Conservation (phyloP, 2,113 vertebrate genomes). For the Siniperca chuatsi region DNA sequence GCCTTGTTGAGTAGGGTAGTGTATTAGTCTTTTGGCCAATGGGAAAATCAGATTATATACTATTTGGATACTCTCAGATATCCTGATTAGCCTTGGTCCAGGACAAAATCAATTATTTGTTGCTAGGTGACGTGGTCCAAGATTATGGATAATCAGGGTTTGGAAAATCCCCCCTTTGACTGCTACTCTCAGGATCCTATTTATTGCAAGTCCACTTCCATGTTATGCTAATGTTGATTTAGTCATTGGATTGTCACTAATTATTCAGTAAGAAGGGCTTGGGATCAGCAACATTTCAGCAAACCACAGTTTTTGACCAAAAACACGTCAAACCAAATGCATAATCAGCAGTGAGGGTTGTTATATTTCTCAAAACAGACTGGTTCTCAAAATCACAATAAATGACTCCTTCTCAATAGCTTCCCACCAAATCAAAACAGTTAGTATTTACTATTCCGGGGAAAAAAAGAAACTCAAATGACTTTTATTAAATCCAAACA, state of each 20-base stretch:
- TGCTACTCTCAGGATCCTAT: conserved; percentile 86
- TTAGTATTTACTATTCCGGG: conserved; percentile 10
- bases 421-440: conserved; percentile 65
- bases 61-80: conserved; percentile 73
- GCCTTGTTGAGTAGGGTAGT: conserved; percentile 70
- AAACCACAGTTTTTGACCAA: conserved; percentile 78
- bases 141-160: conserved; percentile 83
- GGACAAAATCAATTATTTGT: conserved; percentile 80
- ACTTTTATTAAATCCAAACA: conserved; percentile 18
- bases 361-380: conserved; percentile 46
- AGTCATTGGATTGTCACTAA: conserved; percentile 67
- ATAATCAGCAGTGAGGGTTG: conserved; percentile 34
- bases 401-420: conserved; percentile 30
- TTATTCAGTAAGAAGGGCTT: conserved; percentile 72
- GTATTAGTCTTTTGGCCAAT: conserved; percentile 69
- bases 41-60: conserved; percentile 72
- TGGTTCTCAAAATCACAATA: conserved; percentile 28
- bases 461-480: not conserved
- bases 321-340: conserved; percentile 75
- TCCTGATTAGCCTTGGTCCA: conserved; percentile 81
- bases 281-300: conserved; percentile 69
- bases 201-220: conserved; percentile 82
- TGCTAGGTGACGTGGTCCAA: conserved; percentile 78
- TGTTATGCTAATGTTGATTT: conserved; percentile 72
- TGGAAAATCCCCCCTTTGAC: conserved; percentile 75